Evolutionary conservation across 2,888 invertebrate genomes (phyloP), one percentile per base, ranked within the genome.

Genomic region (Scelioninae gen. 2): DNA sequence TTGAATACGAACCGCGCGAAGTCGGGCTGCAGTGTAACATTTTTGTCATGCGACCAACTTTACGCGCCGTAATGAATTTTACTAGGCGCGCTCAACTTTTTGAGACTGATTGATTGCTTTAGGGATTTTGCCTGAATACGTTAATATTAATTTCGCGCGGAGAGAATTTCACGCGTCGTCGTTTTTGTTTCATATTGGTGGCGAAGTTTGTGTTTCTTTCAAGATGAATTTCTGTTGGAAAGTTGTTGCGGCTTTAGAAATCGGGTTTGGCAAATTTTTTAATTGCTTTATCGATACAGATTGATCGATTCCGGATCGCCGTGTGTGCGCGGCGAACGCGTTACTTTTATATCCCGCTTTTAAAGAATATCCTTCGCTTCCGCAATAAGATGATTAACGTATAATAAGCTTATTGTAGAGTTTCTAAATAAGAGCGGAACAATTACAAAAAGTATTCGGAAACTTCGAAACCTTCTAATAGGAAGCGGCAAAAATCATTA

Each of bases 1-100:
- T 69, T 69, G 61, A 69, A 69, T 69, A 60, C 50, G 57, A 67
- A 57, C 68, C 15, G 39, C 52, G 28, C 15, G 11, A 28, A 69
- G 53, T 61, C 53, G 37, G 18, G 46, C 31, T 22, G 60, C 37
- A 43, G 39, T n/a, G 28, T 19, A 39, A 53, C 43, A 60, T 61
- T 69, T 69, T 61, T 48, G 61, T 58, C 48, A 31, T 18, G 46
- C 55, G 11, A 35, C 45, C 11, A 55, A 69, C 60, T 60, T 68
- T 52, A n/a, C n/a, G 5, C 45, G 7, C 11, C 3, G n/a, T 25
- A 15, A 55, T 46, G 39, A 69, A 69, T 61, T 60, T 68, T 60
- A 52, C 41, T 60, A 58, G 25, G n/a, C 5, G 45, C 50, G 25
- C 16, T n/a, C 52, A 53, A 69, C 69, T 61, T 69, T 55, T 45